Evolutionary conservation across 2,797 vertebrate species (phyloP), one percentile per base, ranked within the genome.

Genomic region (Macroramphosus scolopax): DNA sequence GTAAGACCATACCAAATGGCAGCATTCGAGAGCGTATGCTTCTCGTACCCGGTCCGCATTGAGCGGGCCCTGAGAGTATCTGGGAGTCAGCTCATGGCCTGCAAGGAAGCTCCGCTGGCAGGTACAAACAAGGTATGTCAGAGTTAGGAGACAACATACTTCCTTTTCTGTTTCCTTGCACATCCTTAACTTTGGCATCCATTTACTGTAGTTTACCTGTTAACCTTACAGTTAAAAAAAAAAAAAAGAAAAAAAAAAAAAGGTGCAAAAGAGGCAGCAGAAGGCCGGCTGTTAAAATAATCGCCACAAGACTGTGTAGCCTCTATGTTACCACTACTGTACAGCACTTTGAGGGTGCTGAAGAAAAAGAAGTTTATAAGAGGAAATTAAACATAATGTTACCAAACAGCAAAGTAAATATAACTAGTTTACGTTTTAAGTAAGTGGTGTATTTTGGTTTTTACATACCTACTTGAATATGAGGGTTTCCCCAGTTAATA

Each of bases 51-150:
- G 94, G 95, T 98, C 96, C 95, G 96, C 96, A 97, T 95, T 99
- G 96, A 97, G 96, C 96, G 96, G 96, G 96, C 95, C 94, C 94
- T 97, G 96, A 96, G 95, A 97, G 94, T 96, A 97, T 95, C 95
- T 94, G 93, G 95, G 93, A 94, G 95, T 97, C 96, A 96, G 95
- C 95, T 96, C 94, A 94, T 93, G 95, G 95, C 97, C 97, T 99
- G 97, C 96, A 98, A 99, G 90, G 96, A 98, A 98, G 93, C 92
- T 95, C 95, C 97, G 95, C 96, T 98, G 96, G 97, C 97, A 95
- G 96, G 96, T 98, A 99, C 96, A 99, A 99, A 99, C 97, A 99
- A 99, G 96, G 96, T 97, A 98, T 96, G 93, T 98, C 95, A 99
- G 94, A 98, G 95, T 99, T 97, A 99, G 96, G 93, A 98, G 93